Base-by-base conservation (phyloP, 2,888 invertebrate genomes). In the Raillietiella orientalis region DNA sequence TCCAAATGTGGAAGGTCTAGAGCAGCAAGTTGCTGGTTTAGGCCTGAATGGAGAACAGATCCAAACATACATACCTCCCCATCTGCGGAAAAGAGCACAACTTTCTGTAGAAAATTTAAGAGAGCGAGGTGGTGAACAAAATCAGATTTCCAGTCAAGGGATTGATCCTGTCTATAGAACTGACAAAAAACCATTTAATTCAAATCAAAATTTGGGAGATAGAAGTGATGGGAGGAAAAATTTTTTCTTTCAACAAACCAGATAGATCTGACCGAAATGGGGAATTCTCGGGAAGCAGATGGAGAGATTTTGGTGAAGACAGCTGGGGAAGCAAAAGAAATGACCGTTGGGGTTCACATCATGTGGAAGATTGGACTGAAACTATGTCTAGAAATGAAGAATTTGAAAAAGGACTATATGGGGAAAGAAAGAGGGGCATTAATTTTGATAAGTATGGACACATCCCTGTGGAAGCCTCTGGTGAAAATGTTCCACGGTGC, bases 361-460 rank as follows among this genome's bases (percentile, higher is more conserved):
- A n/a, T n/a, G n/a, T n/a, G n/a, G 42, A 41, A 45, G 87, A 87
- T 49, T 90, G 82, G 74, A 69, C 75, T 38, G 44, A 66, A 39
- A 69, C 75, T 42, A 55, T 71, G 42, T 60, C 72, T 35, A 59
- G 66, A 43, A 82, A 87, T 52, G 79, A 82, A 46, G 62, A 71
- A 39, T 43, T 67, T 46, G 87, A 87, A 55, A 46, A 59, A 52
- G 82, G 72, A 47, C 53, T 79, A 40, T 79, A 77, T 26, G 22
- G 21, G 16, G 17, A 30, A 16, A 24, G 21, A 10, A 27, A 27
- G 11, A 27, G 90, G 36, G 96, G 96, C 37, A 96, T 99, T 55
- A 99, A 96, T 55, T 99, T 99, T 59, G 87, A 79, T 58, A 93
- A 96, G 56, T 99, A 99, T 55, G 93, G 99, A 60, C 93, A 96